Base-by-base conservation (phyloP, 1,140 invertebrate genomes). In the Hyposmocoma kahamanoa region DNA sequence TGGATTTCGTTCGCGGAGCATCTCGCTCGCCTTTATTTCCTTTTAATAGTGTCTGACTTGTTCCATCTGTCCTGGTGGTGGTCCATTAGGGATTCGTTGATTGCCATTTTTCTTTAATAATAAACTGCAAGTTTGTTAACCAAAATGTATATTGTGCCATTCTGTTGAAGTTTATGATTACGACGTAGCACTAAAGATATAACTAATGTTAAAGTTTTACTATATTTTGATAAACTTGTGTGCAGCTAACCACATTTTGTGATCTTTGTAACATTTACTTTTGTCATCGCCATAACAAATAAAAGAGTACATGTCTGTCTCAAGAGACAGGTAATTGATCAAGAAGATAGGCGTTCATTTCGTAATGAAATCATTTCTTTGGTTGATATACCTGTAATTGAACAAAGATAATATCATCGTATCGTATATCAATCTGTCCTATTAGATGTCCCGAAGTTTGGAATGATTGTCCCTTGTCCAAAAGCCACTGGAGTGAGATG, bases 1-100 rank as follows among this genome's bases (percentile, higher is more conserved):
- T 81, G 80, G 76, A 81, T 81, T 84, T 78, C 62, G 60, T 59
- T 73, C 62, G 59, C 58, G 62, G 63, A 62, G 63, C 57, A 67
- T 56, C 51, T 50, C 51, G 59, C 49, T 63, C 58, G 56, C 56
- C 62, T 70, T 70, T 59, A 63, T 72, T 81, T 67, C 61, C 61
- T 71, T 69, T 72, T 76, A 72, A 78, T 75, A 72, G 67, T 72
- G 63, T 66, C 60, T 59, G 55, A 64, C 59, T 56, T 67, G 69
- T 54, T 59, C 50, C 60, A 63, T 63, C 56, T 57, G 50, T 62
- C 48, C 42, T 38, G 50, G 57, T 54, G 22, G 50, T 50, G 55
- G 56, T 49, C 50, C 44, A 57, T 50, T 43, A 28, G 45, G 41
- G 20, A 30, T 10, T 28, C 5, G 10, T 20, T 21, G 38, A 41